These are phyloP conservation scores for Vidua chalybeata DNA, from an alignment of 2,113 vertebrate genomes.

Conservation along the genomic window DNA sequence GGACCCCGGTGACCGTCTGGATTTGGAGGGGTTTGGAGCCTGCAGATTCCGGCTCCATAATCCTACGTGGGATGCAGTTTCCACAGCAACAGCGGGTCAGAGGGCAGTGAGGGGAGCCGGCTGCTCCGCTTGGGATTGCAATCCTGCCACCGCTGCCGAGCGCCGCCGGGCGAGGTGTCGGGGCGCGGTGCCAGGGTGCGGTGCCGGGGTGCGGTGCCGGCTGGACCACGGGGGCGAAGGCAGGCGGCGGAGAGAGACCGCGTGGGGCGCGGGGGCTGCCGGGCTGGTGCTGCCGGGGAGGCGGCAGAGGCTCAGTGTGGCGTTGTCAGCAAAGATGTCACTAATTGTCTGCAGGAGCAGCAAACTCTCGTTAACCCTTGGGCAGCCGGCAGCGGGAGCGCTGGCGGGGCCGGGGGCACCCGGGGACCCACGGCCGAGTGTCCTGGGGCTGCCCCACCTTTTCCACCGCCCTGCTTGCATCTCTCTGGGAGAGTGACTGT, in stretches of 20 bases:
- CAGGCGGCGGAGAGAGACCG: not conserved
- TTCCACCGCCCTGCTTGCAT: rapidly evolving
- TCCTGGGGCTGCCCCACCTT: not conserved
- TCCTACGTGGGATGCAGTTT: constrained; percentile 79
- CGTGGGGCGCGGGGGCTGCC: constrained; percentile 38
- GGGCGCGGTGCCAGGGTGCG: not conserved
- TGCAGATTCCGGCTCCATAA: constrained; percentile 77
- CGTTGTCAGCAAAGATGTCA: constrained; percentile 82
- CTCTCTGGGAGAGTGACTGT: not conserved
- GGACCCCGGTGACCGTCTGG: not conserved
- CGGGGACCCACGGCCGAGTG: not conserved
- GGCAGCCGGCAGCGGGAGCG: constrained; percentile 8
- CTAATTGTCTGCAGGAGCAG: constrained; percentile 82
- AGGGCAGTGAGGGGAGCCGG: constrained; percentile 77
- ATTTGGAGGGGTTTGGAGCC: constrained; percentile 50
- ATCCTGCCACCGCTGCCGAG: constrained; percentile 71
- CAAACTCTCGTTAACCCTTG: constrained; percentile 80
- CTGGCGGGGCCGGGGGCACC: not conserved
- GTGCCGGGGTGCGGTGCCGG: not conserved
- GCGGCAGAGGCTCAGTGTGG: constrained; percentile 74
- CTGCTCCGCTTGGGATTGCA: constrained; percentile 75
- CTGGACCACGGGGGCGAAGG: not conserved
- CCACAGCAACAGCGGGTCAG: constrained; percentile 82
- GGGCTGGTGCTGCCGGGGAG: constrained; percentile 53
- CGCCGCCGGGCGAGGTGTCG: constrained; percentile 39